Evolutionary conservation across 2,113 vertebrate genomes (phyloP).

Genomic region (Dinomys branickii): DNA sequence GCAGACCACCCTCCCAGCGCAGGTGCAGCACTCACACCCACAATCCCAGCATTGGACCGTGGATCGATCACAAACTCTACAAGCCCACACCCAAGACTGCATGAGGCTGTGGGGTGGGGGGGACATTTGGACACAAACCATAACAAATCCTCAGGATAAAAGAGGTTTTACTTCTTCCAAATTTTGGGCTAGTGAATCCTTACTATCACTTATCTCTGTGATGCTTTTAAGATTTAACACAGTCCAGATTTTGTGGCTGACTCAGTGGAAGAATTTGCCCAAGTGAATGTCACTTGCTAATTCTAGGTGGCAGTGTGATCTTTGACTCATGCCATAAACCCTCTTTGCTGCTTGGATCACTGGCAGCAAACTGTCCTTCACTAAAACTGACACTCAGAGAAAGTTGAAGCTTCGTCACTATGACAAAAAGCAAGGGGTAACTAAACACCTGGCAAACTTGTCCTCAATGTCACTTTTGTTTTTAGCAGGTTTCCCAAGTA

Average conservation of each 20-base stretch:
- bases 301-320: background rate
- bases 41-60: too few species aligned
- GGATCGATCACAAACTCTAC: too few species aligned
- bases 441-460: background rate
- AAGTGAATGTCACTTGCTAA: background rate
- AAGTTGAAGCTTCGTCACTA: background rate
- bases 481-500: background rate
- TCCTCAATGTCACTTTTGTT: background rate
- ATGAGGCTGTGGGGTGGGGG: too few species aligned
- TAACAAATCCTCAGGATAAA: background rate
- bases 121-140: too few species aligned
- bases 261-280: background rate
- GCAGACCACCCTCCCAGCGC: too few species aligned
- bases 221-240: background rate
- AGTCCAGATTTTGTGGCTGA: background rate
- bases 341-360: background rate
- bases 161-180: background rate
- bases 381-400: background rate
- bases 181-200: background rate
- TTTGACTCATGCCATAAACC: background rate
- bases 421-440: background rate
- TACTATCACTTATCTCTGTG: background rate
- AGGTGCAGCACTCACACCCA: too few species aligned
- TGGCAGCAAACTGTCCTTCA: background rate
- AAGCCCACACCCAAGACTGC: too few species aligned